Base-by-base conservation (phyloP, 2,888 invertebrate species). In the Apamea anceps region DNA sequence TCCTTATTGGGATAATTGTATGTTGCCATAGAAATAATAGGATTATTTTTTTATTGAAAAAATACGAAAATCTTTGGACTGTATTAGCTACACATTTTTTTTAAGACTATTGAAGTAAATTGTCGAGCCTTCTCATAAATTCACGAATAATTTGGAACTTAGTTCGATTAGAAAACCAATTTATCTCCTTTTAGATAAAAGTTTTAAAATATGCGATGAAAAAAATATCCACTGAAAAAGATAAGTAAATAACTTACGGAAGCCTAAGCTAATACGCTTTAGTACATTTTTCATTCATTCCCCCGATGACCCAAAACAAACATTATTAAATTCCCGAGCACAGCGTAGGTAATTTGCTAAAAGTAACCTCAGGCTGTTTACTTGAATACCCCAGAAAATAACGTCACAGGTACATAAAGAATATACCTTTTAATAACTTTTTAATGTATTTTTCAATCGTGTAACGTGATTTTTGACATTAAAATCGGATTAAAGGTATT, bases 1-100 rank as follows among this genome's bases (percentile, higher is more conserved):
- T 87, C 82, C 81, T 83, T 88, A 87, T 84, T 85, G 79, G 80
- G 73, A 81, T 88, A 89, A 89, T 89, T 89, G 87, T 88, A 85
- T 79, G 82, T 80, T 81, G 80, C 84, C 72, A 82, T 84, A 67
- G 74, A 81, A 89, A 82, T 84, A 80, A 88, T 81, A 81, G 70
- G 51, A 72, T 75, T 87, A 72, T 75, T 71, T 84, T 80, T 79
- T 51, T 2, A 37, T 8, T 15, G 13, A 25, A 63, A 63, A 60
- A 72, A 68, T 13, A 42, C 25, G 25, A n/a, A 63, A 66, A 18
- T 63, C 51, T 48, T 63, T 62, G 5, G 37, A 54, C n/a, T 37
- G 2, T 51, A 6, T 25, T 37, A 25, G 71, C 21, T 18, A 54
- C 15, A 15, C 7, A 42, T 28, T 51, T 15, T 28, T 65, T 57